Base-by-base conservation (phyloP, 2,113 vertebrate genomes). In the Lepus americanus region DNA sequence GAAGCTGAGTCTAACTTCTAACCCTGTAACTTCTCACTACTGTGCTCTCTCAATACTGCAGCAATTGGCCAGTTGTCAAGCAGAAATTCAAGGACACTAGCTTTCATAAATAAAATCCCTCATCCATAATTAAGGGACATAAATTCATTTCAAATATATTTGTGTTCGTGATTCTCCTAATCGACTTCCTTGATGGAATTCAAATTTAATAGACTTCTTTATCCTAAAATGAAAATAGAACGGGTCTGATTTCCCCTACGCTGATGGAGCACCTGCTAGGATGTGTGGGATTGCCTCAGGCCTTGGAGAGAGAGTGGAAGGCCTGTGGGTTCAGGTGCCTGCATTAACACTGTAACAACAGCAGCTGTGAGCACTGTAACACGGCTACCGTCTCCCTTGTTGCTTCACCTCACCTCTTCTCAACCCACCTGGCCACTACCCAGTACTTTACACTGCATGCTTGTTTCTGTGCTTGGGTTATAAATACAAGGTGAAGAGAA, bases 21-120 rank as follows among this genome's bases (percentile, higher is more conserved):
- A 87, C 4, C 33, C 69, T 19, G 19, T n/a, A 36, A 11, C 66
- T 44, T 64, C 44, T 2, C 39, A 69, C 22, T 9, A 6, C 4
- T 25, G 11, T 55, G 39, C 13, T 94, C 72, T 66, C 11, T 85
- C 76, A n/a, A 51, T 66, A 79, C 16, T 33, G 29, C 11, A 79
- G 33, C 87, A 11, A 79, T 33, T 78, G 44, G 7, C 25, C 27
- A 74, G 51, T 39, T 82, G 19, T 64, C 70, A 64, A 66, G 12
- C 66, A 29, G 80, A 92, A 90, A 70, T 63, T 29, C 63, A 81
- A 77, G 78, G 88, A 53, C 20, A 36, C 12, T 31, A 14, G 22
- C 51, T 88, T 92, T 86, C 55, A 80, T 77, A 90, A 92, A 77
- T 70, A 76, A 95, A 87, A 87, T 55, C 70, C n/a, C n/a, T 81